Evolutionary conservation across 1,140 invertebrate species (phyloP).

Genomic region (Orussus abietinus): DNA sequence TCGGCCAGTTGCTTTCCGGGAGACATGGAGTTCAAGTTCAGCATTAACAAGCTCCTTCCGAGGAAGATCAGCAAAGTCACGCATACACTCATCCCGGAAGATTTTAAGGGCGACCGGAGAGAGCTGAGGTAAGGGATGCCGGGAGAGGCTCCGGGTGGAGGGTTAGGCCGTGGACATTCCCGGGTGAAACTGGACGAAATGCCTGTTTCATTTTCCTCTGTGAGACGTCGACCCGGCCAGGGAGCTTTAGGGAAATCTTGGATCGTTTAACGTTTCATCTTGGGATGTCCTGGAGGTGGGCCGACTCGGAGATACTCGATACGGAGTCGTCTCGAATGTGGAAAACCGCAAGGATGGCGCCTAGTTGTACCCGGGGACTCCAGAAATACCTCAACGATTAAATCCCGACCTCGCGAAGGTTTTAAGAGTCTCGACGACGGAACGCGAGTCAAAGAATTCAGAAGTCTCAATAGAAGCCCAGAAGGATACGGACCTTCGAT

Average conservation of each 20-base stretch:
- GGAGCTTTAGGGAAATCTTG: background rate
- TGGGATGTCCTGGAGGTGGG: background rate
- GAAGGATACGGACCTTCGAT: too few relatives aligned
- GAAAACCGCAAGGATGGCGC: too few relatives aligned
- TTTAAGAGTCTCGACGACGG: too few relatives aligned
- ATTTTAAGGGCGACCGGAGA: constrained; percentile 59
- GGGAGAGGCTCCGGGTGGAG: background rate
- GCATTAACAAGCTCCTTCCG: constrained; percentile 58
- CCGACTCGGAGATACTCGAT: too few relatives aligned
- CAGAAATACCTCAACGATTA: too few relatives aligned
- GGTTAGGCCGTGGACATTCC: too few relatives aligned
- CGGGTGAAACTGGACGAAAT: too few relatives aligned
- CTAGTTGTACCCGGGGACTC: too few relatives aligned
- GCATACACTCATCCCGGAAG: constrained; percentile 58
- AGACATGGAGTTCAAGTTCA: constrained; percentile 62
- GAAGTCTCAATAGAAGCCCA: too few relatives aligned
- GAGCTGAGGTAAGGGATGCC: constrained; percentile 56
- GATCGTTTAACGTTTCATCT: background rate
- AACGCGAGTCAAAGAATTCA: too few relatives aligned
- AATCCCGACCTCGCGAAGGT: too few relatives aligned
- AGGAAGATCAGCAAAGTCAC: constrained; percentile 59
- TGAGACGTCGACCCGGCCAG: background rate
- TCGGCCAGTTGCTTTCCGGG: background rate
- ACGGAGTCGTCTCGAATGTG: too few relatives aligned
- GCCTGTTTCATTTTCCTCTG: constrained; percentile 5